These are phyloP conservation scores for Ectropis crepuscularia DNA, from an alignment of 2,888 invertebrate genomes.

Conservation along the genomic window DNA sequence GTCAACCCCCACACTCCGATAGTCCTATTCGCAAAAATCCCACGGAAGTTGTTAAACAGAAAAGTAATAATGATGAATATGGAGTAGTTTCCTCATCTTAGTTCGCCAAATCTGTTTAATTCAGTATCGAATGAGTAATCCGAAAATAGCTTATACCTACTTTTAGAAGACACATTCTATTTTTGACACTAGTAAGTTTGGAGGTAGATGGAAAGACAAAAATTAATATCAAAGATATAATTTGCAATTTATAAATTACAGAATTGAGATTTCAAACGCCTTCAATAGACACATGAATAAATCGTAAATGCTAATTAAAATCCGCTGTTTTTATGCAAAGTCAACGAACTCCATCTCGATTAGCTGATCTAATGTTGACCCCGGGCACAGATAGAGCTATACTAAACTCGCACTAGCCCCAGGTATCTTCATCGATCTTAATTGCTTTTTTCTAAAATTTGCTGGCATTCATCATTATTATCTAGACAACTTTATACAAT, in stretches of 20 bases:
- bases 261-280: neutral
- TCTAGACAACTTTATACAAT: constrained; percentile 1
- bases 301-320: constrained; percentile 12
- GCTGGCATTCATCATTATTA: constrained; percentile 12
- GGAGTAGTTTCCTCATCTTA: constrained; percentile 36
- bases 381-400: too few relatives aligned
- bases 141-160: neutral
- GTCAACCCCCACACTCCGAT: constrained; percentile 70
- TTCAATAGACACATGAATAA: neutral
- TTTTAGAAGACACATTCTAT: neutral
- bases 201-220: too few relatives aligned
- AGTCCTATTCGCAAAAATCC: constrained; percentile 60
- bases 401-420: neutral
- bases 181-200: too few relatives aligned
- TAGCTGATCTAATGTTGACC: constrained; percentile 22
- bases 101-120: neutral
- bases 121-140: neutral
- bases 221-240: too few relatives aligned
- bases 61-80: constrained; percentile 39
- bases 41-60: constrained; percentile 59
- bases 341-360: constrained; percentile 21
- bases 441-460: constrained; percentile 33
- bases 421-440: constrained; percentile 35
- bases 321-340: constrained; percentile 17
- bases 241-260: too few relatives aligned